Evolutionary conservation across 2,797 vertebrate species (phyloP).

Genomic region (Acanthurus lineatus): DNA sequence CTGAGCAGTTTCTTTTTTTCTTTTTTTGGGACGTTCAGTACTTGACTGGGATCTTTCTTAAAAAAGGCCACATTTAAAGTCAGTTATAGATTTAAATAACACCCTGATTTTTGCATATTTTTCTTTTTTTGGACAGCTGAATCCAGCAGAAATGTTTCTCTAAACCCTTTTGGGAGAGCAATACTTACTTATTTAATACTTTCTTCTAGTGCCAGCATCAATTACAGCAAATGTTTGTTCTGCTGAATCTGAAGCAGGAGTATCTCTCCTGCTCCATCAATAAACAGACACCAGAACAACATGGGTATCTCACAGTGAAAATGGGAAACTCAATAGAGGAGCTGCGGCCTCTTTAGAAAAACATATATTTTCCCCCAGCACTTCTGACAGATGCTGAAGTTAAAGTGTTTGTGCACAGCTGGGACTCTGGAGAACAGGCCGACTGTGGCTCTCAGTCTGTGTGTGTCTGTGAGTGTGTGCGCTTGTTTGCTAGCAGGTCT

Average conservation of each 20-base stretch:
- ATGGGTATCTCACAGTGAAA: constrained; percentile 57
- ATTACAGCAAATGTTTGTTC: constrained; percentile 74
- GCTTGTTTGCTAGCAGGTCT: constrained; percentile 4
- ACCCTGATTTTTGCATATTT: neutral
- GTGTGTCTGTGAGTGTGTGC: constrained; percentile 23
- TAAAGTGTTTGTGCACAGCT: constrained; percentile 71
- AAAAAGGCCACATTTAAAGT: constrained; percentile 19
- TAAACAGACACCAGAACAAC: constrained; percentile 68
- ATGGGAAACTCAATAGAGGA: constrained; percentile 67
- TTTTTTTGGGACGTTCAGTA: constrained; percentile 37
- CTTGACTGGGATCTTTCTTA: constrained; percentile 31
- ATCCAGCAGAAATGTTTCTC: constrained; percentile 34
- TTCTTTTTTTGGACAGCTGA: constrained; percentile 17
- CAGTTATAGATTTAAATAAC: constrained; percentile 18
- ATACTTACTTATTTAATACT: constrained; percentile 45
- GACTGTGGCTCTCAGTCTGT: constrained; percentile 31
- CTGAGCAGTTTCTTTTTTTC: constrained; percentile 61
- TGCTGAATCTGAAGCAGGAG: constrained; percentile 49
- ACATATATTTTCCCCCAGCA: constrained; percentile 62
- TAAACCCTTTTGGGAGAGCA: constrained; percentile 38
- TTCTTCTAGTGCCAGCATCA: constrained; percentile 68
- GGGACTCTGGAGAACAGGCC: constrained; percentile 55
- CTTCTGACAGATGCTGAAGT: constrained; percentile 68
- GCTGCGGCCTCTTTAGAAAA: constrained; percentile 60
- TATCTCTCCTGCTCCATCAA: constrained; percentile 61